Evolutionary conservation across 2,113 vertebrate genomes (phyloP), one percentile per base, ranked within the genome.

Genomic region (Pipa parva): DNA sequence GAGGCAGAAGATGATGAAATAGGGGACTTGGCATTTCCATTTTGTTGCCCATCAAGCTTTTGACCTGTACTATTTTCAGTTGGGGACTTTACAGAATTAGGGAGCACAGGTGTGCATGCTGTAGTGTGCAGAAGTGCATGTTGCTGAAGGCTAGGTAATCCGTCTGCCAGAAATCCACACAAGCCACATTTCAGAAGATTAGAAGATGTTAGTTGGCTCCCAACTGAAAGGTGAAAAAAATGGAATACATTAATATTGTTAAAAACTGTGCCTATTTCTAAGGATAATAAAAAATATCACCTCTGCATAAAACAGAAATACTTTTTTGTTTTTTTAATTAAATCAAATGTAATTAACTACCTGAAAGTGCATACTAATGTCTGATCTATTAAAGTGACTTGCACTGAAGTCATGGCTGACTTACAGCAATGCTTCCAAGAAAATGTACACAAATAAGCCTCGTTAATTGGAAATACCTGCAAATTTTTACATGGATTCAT

Each of bases 61-160:
- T 75, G 74, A 37, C 83, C 86, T 7, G 13, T 77, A 11, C 52
- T 87, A 3, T 62, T 63, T 8, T 83, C 78, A 0, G 81, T 82
- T 2, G 78, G 0, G 20, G 71, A 68, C 20, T 86, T 80, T 0
- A 60, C 63, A 1, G 79, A 82, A 80, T 73, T 2, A 80, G 83
- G 3, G 79, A 78, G 72, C 0, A 55, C 51, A 0, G 56, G 72
- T 0, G 54, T n/a, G 0, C 78, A 1, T 73, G 89, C 88, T 81
- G 36, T 81, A 71, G 91, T 75, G 1, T 92, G 94, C 64, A 90
- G 84, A 48, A 85, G 81, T 1, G 91, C 60, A 15, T 90, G 94
- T 77, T 95, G 93, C 12, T 92, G 92, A 49, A 96, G 89, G 4
- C 87, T 74, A 0, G 90, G 74, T 22, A 93, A 83, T 0, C 87